phyloP scores from a whole-genome alignment of 2,888 invertebrate genomes.

The Lochmaea capreae region DNA sequence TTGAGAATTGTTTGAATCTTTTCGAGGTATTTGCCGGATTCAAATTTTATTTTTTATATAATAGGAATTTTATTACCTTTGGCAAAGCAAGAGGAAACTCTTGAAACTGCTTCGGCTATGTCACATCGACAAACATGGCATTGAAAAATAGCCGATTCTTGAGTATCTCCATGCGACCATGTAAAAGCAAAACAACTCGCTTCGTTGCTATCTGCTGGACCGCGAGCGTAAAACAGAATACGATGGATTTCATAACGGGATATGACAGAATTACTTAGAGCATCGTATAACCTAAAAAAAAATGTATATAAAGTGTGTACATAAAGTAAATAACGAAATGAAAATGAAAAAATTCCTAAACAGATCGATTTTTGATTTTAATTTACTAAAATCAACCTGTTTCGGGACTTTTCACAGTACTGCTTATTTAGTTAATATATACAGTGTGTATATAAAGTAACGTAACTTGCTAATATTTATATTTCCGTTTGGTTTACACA shows the following conservation, averaged over 20 bases:
- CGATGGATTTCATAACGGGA: slow-evolving; percentile 91
- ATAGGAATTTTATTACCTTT: slow-evolving; percentile 85
- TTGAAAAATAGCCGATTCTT: slow-evolving; percentile 90
- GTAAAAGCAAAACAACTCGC: slow-evolving; percentile 98
- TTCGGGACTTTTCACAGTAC: too few relatives aligned
- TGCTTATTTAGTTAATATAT: too few relatives aligned
- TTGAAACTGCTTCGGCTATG: slow-evolving; percentile 89
- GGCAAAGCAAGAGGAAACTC: slow-evolving; percentile 88
- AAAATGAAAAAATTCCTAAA: too few relatives aligned
- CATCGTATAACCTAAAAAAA: slow-evolving; percentile 81
- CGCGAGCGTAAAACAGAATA: slow-evolving; percentile 95
- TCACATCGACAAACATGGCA: slow-evolving; percentile 98
- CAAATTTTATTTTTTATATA: neutral
- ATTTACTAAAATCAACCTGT: too few relatives aligned
- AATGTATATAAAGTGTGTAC: neutral
- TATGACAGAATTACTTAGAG: slow-evolving; percentile 83
- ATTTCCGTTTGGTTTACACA: too few relatives aligned
- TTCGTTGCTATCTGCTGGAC: slow-evolving; percentile 83
- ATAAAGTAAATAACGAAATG: too few relatives aligned
- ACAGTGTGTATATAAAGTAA: too few relatives aligned
- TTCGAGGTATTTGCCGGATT: too few relatives aligned
- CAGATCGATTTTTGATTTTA: too few relatives aligned
- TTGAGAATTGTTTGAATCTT: too few relatives aligned
- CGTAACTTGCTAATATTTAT: too few relatives aligned
- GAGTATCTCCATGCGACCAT: slow-evolving; percentile 92